A percentile compares a stretch with the other conserved stretches of the same genome.
These are phyloP conservation scores for Chiloscyllium plagiosum DNA, from an alignment of 2,113 vertebrate genomes.

Conservation along the genomic window DNA sequence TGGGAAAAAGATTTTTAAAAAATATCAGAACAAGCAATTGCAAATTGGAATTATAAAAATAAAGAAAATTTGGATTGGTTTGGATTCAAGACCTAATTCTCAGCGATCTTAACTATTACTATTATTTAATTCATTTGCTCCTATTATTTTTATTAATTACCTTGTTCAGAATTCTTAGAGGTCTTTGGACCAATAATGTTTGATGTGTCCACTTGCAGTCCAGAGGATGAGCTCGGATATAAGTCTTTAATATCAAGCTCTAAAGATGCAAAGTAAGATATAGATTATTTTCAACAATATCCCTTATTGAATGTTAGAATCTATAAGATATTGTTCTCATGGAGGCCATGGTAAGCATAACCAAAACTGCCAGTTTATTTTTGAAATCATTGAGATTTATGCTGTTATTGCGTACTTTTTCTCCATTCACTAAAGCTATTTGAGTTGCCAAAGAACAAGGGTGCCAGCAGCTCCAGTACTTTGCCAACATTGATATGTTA, in stretches of 20 bases:
- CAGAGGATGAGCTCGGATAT: not conserved
- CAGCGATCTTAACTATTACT: not conserved
- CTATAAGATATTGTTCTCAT: not conserved
- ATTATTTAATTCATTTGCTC: not conserved
- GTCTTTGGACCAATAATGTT: accelerated
- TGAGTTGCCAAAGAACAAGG: not conserved
- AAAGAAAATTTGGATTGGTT: not conserved
- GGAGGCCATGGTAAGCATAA: not conserved
- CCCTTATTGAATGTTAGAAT: not conserved
- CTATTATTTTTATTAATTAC: not conserved
- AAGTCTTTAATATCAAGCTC: not conserved
- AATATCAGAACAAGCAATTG: not conserved
- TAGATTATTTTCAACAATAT: not conserved
- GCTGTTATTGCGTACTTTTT: not conserved
- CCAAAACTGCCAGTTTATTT: not conserved
- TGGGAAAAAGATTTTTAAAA: not conserved
- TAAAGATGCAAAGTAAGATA: not conserved
- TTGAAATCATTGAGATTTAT: not conserved
- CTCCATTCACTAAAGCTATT: not conserved
- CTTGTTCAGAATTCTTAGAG: not conserved
- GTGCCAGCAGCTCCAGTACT: not conserved
- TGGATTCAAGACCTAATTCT: not conserved
- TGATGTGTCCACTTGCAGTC: not conserved
- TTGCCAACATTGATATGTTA: not conserved
- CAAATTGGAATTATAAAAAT: not conserved